Evolutionary conservation across 2,888 invertebrate genomes (phyloP).

Genomic region (Heliconius sara): DNA sequence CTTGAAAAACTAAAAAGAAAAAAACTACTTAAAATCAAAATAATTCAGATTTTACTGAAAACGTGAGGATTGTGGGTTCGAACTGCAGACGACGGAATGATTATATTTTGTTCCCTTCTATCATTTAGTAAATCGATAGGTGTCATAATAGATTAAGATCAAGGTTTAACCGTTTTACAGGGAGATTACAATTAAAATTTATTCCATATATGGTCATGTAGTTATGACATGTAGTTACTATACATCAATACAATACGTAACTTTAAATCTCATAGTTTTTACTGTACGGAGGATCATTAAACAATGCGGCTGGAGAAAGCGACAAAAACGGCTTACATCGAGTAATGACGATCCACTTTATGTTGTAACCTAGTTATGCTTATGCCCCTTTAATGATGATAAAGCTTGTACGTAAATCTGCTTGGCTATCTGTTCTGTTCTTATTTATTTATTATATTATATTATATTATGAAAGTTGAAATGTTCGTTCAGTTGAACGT

Average conservation of each 20-base stretch:
- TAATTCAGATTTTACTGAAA: neutral
- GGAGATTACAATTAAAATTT: neutral
- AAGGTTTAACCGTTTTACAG: neutral
- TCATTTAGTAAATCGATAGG: neutral
- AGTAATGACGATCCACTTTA: constrained; percentile 43
- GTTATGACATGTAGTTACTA: constrained; percentile 6
- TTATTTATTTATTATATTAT: too few relatives aligned
- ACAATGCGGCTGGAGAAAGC: constrained; percentile 53
- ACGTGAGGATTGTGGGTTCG: neutral
- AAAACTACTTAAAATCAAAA: neutral
- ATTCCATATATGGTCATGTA: neutral
- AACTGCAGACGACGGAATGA: neutral
- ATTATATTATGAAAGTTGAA: too few relatives aligned
- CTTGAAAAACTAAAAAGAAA: neutral
- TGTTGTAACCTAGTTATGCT: constrained; percentile 38
- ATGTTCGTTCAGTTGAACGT: too few relatives aligned
- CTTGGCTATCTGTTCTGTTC: neutral
- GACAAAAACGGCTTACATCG: constrained; percentile 51
- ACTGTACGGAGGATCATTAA: constrained; percentile 33
- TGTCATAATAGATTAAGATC: neutral
- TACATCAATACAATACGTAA: constrained; percentile 13
- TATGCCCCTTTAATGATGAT: constrained; percentile 29
- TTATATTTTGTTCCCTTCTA: neutral
- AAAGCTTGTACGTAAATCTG: neutral
- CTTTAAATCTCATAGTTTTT: constrained; percentile 26